These are phyloP conservation scores for Vulpes vulpes DNA, from an alignment of 2,113 vertebrate species.

Conservation along the genomic window DNA sequence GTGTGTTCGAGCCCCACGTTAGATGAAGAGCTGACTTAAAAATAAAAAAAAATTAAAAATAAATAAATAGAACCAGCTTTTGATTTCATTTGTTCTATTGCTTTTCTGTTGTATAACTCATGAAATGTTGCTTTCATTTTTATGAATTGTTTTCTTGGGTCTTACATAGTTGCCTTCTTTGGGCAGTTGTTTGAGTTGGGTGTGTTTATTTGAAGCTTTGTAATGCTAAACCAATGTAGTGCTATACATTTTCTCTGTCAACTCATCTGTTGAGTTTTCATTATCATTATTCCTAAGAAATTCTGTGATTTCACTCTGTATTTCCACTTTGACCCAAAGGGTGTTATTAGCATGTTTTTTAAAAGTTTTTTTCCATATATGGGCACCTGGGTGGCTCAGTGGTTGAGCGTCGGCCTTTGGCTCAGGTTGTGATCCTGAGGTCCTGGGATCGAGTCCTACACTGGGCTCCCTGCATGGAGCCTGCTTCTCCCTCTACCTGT, in stretches of 20 bases:
- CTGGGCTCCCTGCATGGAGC: too few species aligned
- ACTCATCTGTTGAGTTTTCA: neutral
- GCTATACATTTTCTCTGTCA: neutral
- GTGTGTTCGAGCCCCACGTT: neutral
- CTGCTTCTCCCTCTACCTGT: too few species aligned
- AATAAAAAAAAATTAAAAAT: neutral
- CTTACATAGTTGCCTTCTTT: neutral
- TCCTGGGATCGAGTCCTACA: too few species aligned
- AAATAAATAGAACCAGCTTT: neutral
- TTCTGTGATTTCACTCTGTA: neutral
- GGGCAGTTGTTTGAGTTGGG: neutral
- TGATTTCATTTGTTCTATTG: neutral
- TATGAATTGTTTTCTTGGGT: neutral
- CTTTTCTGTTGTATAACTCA: neutral
- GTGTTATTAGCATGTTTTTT: neutral
- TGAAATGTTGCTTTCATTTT: conserved; percentile 17
- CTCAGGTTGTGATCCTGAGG: too few species aligned
- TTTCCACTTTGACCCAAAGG: neutral
- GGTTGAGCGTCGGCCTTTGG: too few species aligned
- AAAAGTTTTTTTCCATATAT: too few species aligned
- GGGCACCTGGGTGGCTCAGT: too few species aligned
- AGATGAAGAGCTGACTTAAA: neutral
- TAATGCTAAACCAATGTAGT: neutral
- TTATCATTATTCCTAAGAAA: conserved; percentile 11
- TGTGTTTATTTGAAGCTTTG: neutral